These are phyloP conservation scores for Dicycla oo DNA, from an alignment of 2,888 invertebrate species.

Conservation along the genomic window DNA sequence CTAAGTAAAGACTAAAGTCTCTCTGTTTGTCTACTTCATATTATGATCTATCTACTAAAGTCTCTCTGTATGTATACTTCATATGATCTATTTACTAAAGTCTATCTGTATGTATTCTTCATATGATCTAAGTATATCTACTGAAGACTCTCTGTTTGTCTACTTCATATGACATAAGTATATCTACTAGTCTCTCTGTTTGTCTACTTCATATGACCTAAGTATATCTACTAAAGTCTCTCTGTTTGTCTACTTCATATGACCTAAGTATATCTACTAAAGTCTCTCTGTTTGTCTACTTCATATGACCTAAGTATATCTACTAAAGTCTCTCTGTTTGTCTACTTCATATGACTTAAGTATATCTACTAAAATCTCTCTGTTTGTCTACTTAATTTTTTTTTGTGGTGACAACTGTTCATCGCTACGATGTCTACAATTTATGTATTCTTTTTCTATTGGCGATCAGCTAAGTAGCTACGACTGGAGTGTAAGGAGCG, in stretches of 20 bases:
- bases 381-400: conserved; percentile 23
- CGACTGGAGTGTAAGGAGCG: conserved; percentile 39
- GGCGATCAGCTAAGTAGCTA: conserved; percentile 44
- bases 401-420: conserved; percentile 11
- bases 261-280: conserved; percentile 22
- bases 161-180: no score
- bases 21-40: conserved; percentile 35
- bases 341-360: conserved; percentile 22
- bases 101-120: no score
- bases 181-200: conserved; percentile 49
- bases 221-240: conserved; percentile 39
- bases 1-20: conserved; percentile 38
- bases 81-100: no score
- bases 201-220: conserved; percentile 22
- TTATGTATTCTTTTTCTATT: conserved; percentile 38
- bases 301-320: conserved; percentile 25
- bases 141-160: no score
- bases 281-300: conserved; percentile 49
- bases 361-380: conserved; percentile 40
- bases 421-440: conserved; percentile 37
- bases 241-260: no score
- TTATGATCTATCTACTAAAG: no score
- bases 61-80: no score
- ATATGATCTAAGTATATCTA: no score
- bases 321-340: conserved; percentile 43